These are phyloP conservation scores for Melitaea athalia DNA, from an alignment of 2,888 invertebrate species.

Conservation along the genomic window DNA sequence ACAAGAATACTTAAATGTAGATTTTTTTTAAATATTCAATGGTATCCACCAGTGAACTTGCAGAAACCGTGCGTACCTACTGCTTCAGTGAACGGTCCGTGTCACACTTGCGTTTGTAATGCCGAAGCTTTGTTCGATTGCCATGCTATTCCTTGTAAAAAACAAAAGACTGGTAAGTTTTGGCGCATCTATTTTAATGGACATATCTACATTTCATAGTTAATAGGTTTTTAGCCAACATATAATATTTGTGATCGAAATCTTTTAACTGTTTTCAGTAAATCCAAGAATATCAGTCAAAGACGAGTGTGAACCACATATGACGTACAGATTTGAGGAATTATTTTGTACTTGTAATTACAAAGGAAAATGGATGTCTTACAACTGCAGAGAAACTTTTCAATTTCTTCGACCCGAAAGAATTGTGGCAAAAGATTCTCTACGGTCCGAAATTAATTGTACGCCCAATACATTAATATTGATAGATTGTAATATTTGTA, in stretches of 20 bases:
- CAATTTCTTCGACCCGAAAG: conserved; percentile 39
- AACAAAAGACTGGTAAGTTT: conserved; percentile 38
- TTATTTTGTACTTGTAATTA: conserved; percentile 53
- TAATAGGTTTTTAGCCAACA: background rate
- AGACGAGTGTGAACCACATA: conserved; percentile 35
- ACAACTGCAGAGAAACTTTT: conserved; percentile 50
- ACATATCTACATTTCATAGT: background rate
- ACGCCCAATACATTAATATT: conserved; percentile 48
- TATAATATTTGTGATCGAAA: background rate
- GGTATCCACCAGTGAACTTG: conserved; percentile 44
- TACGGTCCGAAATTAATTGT: conserved; percentile 50
- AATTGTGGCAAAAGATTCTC: conserved; percentile 17
- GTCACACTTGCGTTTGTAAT: conserved; percentile 56
- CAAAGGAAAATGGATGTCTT: conserved; percentile 54
- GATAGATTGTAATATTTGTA: conserved; percentile 59
- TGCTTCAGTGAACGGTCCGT: conserved; percentile 47
- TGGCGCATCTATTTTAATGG: background rate
- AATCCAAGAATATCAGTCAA: conserved; percentile 14
- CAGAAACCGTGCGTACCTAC: conserved; percentile 53
- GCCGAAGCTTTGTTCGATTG: conserved; percentile 56
- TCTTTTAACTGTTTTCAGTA: conserved; percentile 24
- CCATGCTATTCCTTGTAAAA: conserved; percentile 41
- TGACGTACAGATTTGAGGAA: conserved; percentile 49
- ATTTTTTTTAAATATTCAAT: background rate
- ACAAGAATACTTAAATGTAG: background rate